These are phyloP conservation scores for Drosophila funebris DNA, from an alignment of 1,140 invertebrate species.

Conservation along the genomic window DNA sequence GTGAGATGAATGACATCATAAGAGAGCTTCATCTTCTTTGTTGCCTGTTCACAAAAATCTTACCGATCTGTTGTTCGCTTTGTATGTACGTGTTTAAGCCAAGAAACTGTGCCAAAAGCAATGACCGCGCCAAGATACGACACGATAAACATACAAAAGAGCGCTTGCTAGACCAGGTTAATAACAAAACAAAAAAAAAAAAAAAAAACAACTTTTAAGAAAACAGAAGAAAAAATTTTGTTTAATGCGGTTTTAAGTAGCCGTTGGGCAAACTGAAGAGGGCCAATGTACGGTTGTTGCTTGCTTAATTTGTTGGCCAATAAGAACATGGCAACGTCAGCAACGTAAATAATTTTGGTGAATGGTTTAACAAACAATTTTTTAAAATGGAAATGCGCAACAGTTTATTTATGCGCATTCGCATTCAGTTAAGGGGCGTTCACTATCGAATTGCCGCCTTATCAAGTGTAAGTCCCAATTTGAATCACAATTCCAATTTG, in stretches of 20 bases:
- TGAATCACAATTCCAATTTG: slow-evolving; percentile 1
- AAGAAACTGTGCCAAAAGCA: slow-evolving; percentile 71
- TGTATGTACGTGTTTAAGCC: slow-evolving; percentile 33
- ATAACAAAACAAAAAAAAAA: slow-evolving; percentile 26
- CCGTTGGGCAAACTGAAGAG: slow-evolving; percentile 27
- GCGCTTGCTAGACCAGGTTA: slow-evolving; percentile 4
- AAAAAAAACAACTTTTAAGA: not conserved
- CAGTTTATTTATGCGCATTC: slow-evolving; percentile 25
- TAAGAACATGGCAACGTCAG: slow-evolving; percentile 38
- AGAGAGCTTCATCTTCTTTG: slow-evolving; percentile 38
- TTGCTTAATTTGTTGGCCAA: slow-evolving; percentile 34
- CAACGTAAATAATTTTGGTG: slow-evolving; percentile 20
- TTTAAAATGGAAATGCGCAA: slow-evolving; percentile 44
- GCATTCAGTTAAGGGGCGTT: slow-evolving; percentile 40
- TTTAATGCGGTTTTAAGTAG: slow-evolving; percentile 70
- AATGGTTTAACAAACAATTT: slow-evolving; percentile 2
- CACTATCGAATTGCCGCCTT: not conserved
- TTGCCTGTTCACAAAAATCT: slow-evolving; percentile 34
- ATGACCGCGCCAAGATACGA: slow-evolving; percentile 52
- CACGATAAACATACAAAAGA: slow-evolving; percentile 48
- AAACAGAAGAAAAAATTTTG: slow-evolving; percentile 13
- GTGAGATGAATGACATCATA: slow-evolving; percentile 75
- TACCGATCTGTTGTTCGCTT: slow-evolving; percentile 31
- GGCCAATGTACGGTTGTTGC: slow-evolving; percentile 35
- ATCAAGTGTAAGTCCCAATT: slow-evolving; percentile 8